Base-by-base conservation (phyloP, 1,140 invertebrate species). In the Zaprionus lachaisei region DNA sequence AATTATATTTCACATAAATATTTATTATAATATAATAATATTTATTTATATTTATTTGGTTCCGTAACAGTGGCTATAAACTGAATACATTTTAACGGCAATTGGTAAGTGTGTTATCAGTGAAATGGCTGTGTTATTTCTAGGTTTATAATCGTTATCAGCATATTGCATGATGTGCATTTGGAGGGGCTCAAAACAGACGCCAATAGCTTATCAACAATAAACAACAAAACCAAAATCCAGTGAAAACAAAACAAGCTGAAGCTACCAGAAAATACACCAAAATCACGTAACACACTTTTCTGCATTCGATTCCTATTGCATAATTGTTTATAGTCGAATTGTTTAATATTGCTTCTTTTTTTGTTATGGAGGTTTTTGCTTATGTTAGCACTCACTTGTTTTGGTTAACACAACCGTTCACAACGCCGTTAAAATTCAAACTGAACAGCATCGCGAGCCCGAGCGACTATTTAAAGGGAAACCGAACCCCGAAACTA, bases 391-490 rank as follows among this genome's bases (percentile, higher is more conserved):
- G n/a, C 41, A 86, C 83, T 87, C 81, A 89, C 77, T 9, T 20
- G 38, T 20, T n/a, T 44, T n/a, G 14, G 20, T 4, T 4, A 47
- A 44, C n/a, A 34, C 71, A 66, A 89, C 84, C 79, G 65, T 34
- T 63, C 78, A 31, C 74, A 55, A 62, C 78, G 67, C 73, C 57
- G 78, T 73, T 81, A 60, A 76, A 84, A 79, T 79, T 84, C 68
- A 78, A 81, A 87, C 84, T 87, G 78, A 87, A 22, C 55, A 81
- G 51, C 63, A 69, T 73, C 67, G 54, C 22, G 49, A 61, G 56
- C 4, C 31, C 12, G 49, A 5, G 22, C 49, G 22, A 56, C 61
- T 72, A 81, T 89, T 76, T 87, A 83, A 89, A 60, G 60, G 70
- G 54, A 72, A 80, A n/a, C 34, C 70, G 70, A 69, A 73, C 2